phyloP scores from a whole-genome alignment of 1,140 invertebrate genomes.

The Papilio aristodemus region DNA sequence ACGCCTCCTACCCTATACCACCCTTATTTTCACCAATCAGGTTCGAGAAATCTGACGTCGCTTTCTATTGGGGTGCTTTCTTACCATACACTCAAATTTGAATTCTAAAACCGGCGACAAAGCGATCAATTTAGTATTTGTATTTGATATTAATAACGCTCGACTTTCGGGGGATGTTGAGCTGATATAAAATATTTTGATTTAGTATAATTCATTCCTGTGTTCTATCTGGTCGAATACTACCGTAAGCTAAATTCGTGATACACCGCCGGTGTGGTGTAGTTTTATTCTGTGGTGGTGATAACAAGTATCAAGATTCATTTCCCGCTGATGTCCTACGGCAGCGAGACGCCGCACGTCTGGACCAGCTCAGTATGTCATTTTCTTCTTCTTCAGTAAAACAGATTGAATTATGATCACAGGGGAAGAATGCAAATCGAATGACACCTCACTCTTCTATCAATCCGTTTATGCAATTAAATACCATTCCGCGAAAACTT shows the following conservation, averaged over 20 bases:
- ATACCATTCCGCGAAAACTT: no score
- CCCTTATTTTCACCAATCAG: conserved; percentile 61
- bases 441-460: no score
- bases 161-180: conserved; percentile 43
- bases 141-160: conserved; percentile 55
- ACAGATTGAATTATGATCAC: no score
- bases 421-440: no score
- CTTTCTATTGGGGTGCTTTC: conserved; percentile 47
- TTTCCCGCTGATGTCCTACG: conserved; percentile 79
- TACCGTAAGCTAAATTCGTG: not conserved
- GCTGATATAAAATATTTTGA: conserved; percentile 62
- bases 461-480: no score
- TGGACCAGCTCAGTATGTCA: conserved; percentile 71
- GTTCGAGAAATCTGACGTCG: conserved; percentile 56
- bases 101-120: not conserved
- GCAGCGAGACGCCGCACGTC: conserved; percentile 75
- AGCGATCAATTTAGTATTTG: conserved; percentile 39
- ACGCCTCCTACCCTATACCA: conserved; percentile 46
- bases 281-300: conserved; percentile 52
- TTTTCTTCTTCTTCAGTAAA: not conserved
- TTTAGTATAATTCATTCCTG: conserved; percentile 60
- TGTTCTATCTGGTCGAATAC: conserved; percentile 38
- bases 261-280: conserved; percentile 27
- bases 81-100: conserved; percentile 22
- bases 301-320: conserved; percentile 74